Evolutionary conservation across 2,113 vertebrate species (phyloP).

Genomic region (Pholis gunnellus): DNA sequence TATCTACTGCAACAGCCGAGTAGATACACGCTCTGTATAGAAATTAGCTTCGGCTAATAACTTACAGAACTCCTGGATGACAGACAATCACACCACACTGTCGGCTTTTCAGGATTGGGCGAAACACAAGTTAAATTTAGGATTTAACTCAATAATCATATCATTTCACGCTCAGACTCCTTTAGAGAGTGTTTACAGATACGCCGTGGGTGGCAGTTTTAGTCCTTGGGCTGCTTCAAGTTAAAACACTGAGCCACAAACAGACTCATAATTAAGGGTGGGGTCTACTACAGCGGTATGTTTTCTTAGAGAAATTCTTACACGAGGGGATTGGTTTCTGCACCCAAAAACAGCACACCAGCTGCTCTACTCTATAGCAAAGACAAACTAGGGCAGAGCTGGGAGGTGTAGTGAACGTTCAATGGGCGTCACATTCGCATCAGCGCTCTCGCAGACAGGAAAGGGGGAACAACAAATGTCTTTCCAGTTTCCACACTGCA

Average conservation of each 20-base stretch:
- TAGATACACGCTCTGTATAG: not conserved
- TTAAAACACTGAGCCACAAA: slow-evolving; percentile 36
- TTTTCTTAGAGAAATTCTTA: slow-evolving; percentile 29
- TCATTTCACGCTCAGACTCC: not conserved
- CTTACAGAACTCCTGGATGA: not conserved
- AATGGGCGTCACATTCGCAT: slow-evolving; percentile 30
- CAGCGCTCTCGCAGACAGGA: slow-evolving; percentile 60
- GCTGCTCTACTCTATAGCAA: slow-evolving; percentile 17
- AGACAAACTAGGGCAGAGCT: slow-evolving; percentile 39
- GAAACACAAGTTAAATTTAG: not conserved
- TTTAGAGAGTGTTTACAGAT: slow-evolving; percentile 4
- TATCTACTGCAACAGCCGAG: not conserved
- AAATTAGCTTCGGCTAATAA: not conserved
- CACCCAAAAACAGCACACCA: slow-evolving; percentile 21
- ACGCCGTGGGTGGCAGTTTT: slow-evolving; percentile 47
- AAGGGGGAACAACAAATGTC: slow-evolving; percentile 58
- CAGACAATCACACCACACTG: not conserved
- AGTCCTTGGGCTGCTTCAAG: slow-evolving; percentile 23
- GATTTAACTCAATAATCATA: slow-evolving; percentile 12
- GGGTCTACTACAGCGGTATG: slow-evolving; percentile 22
- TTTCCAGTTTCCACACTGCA: slow-evolving; percentile 71
- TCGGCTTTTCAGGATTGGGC: slow-evolving; percentile 10
- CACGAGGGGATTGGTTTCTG: not conserved
- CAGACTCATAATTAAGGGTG: slow-evolving; percentile 69
- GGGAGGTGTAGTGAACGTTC: slow-evolving; percentile 21